Conservation (phyloP, 2,797 vertebrate genomes). For the Erpetoichthys calabaricus region DNA sequence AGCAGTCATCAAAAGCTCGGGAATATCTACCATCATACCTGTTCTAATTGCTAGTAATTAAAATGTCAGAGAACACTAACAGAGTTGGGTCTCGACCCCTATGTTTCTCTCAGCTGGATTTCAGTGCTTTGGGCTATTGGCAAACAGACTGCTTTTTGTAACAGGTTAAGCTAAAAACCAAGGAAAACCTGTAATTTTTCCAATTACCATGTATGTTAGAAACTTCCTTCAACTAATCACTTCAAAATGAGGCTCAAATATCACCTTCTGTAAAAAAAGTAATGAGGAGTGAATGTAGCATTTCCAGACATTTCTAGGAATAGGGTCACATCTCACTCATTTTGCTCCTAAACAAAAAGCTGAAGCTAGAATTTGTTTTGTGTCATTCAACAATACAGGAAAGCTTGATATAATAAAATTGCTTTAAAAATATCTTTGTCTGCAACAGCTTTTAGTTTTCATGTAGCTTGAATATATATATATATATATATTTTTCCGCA, state of each 20-base stretch:
- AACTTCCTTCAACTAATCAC: slow-evolving; percentile 4
- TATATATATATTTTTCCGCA: no score
- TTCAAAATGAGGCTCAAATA: neutral
- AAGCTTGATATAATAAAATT: no score
- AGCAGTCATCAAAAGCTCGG: no score
- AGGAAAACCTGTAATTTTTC: neutral
- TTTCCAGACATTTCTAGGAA: no score
- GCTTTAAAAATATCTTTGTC: no score
- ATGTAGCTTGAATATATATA: no score
- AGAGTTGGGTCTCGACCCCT: slow-evolving; percentile 4
- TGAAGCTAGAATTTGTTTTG: no score
- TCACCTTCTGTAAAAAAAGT: neutral
- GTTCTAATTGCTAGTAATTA: slow-evolving; percentile 16
- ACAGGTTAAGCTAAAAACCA: neutral
- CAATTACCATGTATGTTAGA: neutral
- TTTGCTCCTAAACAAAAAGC: no score
- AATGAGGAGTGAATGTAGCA: no score
- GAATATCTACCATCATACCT: slow-evolving; percentile 7
- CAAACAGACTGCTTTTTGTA: neutral
- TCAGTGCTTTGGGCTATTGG: neutral
- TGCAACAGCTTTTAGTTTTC: no score
- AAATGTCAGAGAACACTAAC: slow-evolving; percentile 8
- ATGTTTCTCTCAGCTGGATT: neutral
- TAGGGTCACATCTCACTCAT: no score
- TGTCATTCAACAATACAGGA: no score